Conservation (phyloP, 92 coral and sea anemone genomes). For the Zoanthus solanderi region DNA sequence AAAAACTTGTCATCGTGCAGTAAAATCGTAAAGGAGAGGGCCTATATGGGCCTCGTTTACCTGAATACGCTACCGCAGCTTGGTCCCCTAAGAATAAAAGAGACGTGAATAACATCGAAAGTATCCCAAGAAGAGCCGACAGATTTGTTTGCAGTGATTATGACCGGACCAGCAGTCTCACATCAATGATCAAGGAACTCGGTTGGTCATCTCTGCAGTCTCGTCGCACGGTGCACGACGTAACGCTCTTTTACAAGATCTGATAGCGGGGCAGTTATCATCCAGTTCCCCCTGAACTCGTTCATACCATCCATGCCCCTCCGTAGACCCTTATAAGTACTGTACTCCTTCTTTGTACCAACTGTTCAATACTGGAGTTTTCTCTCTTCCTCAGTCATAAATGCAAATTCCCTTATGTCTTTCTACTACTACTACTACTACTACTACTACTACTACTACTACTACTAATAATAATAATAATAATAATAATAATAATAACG, state of each 20-base stretch:
- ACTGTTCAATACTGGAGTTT: no score
- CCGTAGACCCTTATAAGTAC: background rate
- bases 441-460: no score
- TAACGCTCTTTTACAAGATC: background rate
- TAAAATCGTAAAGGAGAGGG: background rate
- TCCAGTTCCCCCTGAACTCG: background rate
- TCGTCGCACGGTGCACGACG: background rate
- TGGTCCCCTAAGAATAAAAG: background rate
- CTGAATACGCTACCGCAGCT: background rate
- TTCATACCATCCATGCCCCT: background rate
- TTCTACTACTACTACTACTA: background rate
- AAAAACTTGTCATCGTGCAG: background rate
- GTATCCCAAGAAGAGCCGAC: background rate
- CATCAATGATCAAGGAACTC: background rate
- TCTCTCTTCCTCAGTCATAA: background rate
- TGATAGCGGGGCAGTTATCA: background rate
- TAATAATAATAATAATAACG: no score
- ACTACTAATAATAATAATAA: no score
- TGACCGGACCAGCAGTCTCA: no score
- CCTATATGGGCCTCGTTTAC: background rate
- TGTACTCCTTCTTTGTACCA: background rate
- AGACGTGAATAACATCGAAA: background rate
- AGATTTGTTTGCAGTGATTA: no score
- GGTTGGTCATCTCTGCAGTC: constrained; percentile 4
- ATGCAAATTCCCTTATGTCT: background rate